A percentile compares a stretch with the other conserved stretches of the same genome.
Evolutionary conservation across 37 sponge, comb jelly and placozoan genomes (phyloP).

Genomic region (Theonella swinhoei): DNA sequence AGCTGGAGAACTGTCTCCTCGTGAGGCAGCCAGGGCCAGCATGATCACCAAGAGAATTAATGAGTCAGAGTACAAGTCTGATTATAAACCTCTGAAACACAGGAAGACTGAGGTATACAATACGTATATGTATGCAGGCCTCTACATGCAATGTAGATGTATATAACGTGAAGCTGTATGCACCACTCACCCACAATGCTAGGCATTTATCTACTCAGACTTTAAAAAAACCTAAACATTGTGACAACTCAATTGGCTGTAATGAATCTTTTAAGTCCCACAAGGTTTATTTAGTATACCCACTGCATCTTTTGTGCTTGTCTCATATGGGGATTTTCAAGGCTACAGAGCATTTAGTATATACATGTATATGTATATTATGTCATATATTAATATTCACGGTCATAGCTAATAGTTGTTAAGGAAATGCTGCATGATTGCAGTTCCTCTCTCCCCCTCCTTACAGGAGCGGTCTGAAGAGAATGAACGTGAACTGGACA

Average conservation of each 20-base stretch:
- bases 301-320: too few relatives aligned
- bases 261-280: too few relatives aligned
- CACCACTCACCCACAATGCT: too few relatives aligned
- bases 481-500: constrained; percentile 11
- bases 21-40: neutral
- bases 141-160: too few relatives aligned
- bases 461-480: neutral
- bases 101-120: neutral
- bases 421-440: neutral
- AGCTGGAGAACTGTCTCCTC: neutral
- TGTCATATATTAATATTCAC: neutral
- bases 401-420: neutral
- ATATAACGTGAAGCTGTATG: too few relatives aligned
- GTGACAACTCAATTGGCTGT: too few relatives aligned
- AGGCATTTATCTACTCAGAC: too few relatives aligned
- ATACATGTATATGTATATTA: too few relatives aligned
- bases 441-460: neutral
- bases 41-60: constrained; percentile 18
- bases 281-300: too few relatives aligned
- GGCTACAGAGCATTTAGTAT: too few relatives aligned
- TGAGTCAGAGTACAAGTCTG: neutral
- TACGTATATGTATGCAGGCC: neutral
- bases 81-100: neutral
- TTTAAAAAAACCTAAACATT: too few relatives aligned
- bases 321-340: too few relatives aligned